Percentiles rank a stretch among this genome's conserved stretches.
Conservation (phyloP, 2,797 vertebrate genomes). For the Eulemur mongoz region DNA sequence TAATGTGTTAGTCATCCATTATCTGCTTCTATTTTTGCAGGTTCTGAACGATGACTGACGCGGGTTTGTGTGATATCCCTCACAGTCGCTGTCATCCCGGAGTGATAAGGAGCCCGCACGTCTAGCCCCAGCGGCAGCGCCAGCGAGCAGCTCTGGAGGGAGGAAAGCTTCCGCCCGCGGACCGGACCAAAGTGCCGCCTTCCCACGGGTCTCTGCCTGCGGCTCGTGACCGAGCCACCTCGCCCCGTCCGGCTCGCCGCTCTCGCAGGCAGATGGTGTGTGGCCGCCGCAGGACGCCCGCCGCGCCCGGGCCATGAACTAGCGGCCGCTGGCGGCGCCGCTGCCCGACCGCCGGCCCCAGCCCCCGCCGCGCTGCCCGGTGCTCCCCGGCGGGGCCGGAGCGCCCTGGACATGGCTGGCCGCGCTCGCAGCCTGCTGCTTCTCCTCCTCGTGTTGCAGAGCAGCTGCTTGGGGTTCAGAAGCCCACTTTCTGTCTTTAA, state of each 20-base stretch:
- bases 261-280: slow-evolving; percentile 78
- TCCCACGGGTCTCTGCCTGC: slow-evolving; percentile 53
- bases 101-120: slow-evolving; percentile 64
- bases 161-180: slow-evolving; percentile 61
- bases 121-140: slow-evolving; percentile 59
- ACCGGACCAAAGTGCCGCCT: slow-evolving; percentile 67
- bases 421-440: slow-evolving; percentile 82
- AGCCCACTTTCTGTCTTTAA: slow-evolving; percentile 87
- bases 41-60: slow-evolving; percentile 85
- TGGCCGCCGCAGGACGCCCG: slow-evolving; percentile 75
- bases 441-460: slow-evolving; percentile 84
- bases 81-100: slow-evolving; percentile 50
- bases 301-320: slow-evolving; percentile 82
- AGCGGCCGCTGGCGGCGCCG: slow-evolving; percentile 77
- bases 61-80: slow-evolving; percentile 72
- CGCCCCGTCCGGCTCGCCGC: slow-evolving; percentile 61
- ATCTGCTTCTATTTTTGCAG: slow-evolving; percentile 88
- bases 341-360: slow-evolving; percentile 74
- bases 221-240: slow-evolving; percentile 56
- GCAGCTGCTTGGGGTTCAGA: slow-evolving; percentile 86
- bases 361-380: slow-evolving; percentile 67
- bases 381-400: slow-evolving; percentile 73
- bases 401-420: slow-evolving; percentile 87
- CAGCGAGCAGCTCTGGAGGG: slow-evolving; percentile 12
- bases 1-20: slow-evolving; percentile 86